These are phyloP conservation scores for Pseudanteris insignis DNA, from an alignment of 2,888 invertebrate species.

Conservation along the genomic window DNA sequence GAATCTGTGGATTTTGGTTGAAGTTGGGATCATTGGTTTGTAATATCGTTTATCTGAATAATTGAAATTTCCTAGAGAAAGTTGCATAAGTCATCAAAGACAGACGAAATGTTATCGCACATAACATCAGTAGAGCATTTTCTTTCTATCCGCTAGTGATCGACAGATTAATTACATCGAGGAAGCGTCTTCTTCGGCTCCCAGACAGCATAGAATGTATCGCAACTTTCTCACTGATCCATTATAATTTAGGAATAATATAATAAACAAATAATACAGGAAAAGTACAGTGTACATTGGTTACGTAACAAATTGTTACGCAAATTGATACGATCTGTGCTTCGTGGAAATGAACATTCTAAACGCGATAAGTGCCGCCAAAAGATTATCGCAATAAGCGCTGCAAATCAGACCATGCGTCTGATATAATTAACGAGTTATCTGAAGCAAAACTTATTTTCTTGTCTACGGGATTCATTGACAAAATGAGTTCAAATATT, in stretches of 20 bases:
- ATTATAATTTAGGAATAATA: slow-evolving; percentile 30
- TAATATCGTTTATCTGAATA: no score
- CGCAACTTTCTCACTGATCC: slow-evolving; percentile 17
- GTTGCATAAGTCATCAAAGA: neutral
- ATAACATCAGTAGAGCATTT: neutral
- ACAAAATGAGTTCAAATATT: slow-evolving; percentile 13
- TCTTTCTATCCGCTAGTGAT: neutral
- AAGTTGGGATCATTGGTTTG: no score
- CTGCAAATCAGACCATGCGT: slow-evolving; percentile 11
- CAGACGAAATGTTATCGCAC: slow-evolving; percentile 4
- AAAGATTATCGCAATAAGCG: slow-evolving; percentile 18
- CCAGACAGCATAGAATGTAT: slow-evolving; percentile 3
- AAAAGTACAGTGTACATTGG: slow-evolving; percentile 9
- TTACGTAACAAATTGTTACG: slow-evolving; percentile 29
- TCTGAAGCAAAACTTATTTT: neutral
- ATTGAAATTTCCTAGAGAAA: neutral
- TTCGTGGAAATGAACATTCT: slow-evolving; percentile 22
- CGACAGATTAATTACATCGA: slow-evolving; percentile 10
- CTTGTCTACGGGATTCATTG: slow-evolving; percentile 2
- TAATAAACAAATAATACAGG: slow-evolving; percentile 2
- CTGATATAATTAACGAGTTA: slow-evolving; percentile 6
- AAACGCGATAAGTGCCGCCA: slow-evolving; percentile 9
- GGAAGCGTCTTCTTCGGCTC: slow-evolving; percentile 14
- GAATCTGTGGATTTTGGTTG: no score
- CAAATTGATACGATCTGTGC: slow-evolving; percentile 26